Evolutionary conservation across 2,797 vertebrate genomes (phyloP), one percentile per base, ranked within the genome.

Genomic region (Cyprinodon diabolis): DNA sequence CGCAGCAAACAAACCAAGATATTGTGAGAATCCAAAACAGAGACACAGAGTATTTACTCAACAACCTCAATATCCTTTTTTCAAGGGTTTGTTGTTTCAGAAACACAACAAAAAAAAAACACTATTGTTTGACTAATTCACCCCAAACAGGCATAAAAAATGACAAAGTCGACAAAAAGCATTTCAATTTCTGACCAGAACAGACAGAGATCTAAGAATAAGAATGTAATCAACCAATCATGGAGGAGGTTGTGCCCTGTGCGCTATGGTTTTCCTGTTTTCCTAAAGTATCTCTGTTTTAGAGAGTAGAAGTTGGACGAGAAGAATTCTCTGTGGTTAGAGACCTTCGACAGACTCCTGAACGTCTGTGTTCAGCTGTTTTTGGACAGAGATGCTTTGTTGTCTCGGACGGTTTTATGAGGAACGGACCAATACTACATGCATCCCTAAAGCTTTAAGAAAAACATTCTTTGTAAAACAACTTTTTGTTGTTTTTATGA

Each of bases 331-430:
- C 82, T 93, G 90, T 89, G 91, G 87, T 90, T 85, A 72, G 67
- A 85, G 88, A 83, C 90, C 89, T 89, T 92, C 82, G 79, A 82
- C 90, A 91, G 91, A 94, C 93, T 94, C 87, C 85, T 72, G 76
- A 86, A 85, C 83, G 91, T 91, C 91, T 92, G 87, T 79, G 82
- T 86, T 88, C 86, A 84, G 84, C 90, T 87, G 84, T 67, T 75
- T 81, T 89, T 92, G 89, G 91, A 90, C 62, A 84, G 83, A 77
- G 86, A 72, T 79, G 79, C 84, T 69, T 77, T 82, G 77, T 86
- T 89, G 87, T 84, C 89, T 89, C 87, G 86, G 62, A 25, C 75
- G 89, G 75, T 91, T 89, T 43, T 87, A 84, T 81, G 77, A 90
- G 87, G 85, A 84, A 86, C 82, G 83, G 80, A 75, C 77, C 83